phyloP scores from a whole-genome alignment of 37 sponge, comb jelly and placozoan species.

The Corticium candelabrum region DNA sequence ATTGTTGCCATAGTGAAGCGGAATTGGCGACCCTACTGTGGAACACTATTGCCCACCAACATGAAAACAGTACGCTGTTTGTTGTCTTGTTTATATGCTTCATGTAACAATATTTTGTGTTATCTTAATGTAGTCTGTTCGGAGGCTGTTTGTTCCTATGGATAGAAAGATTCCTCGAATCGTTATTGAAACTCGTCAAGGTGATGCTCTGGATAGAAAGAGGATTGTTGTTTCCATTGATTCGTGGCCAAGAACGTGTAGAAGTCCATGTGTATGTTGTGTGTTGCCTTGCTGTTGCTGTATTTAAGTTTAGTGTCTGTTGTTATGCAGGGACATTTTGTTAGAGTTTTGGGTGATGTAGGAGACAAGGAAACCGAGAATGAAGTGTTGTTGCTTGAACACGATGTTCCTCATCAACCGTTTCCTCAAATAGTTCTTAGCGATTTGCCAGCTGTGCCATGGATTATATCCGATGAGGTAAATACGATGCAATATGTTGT shows the following conservation, averaged over 20 bases:
- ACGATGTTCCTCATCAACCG: slow-evolving; percentile 85
- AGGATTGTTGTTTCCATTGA: slow-evolving; percentile 92
- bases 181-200: slow-evolving; percentile 70
- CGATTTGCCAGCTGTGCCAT: slow-evolving; percentile 79
- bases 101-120: neutral
- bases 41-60: slow-evolving; percentile 59
- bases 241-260: slow-evolving; percentile 73
- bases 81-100: neutral
- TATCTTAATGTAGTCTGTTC: slow-evolving; percentile 3
- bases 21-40: slow-evolving; percentile 91
- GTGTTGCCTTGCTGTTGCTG: neutral
- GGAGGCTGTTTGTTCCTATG: slow-evolving; percentile 78
- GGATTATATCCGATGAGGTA: slow-evolving; percentile 72
- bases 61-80: slow-evolving; percentile 9
- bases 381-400: slow-evolving; percentile 88
- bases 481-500: slow-evolving; percentile 8
- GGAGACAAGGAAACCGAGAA: slow-evolving; percentile 94
- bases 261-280: slow-evolving; percentile 42
- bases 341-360: slow-evolving; percentile 64
- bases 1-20: slow-evolving; percentile 90
- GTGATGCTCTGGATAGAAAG: slow-evolving; percentile 48
- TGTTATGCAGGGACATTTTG: slow-evolving; percentile 67
- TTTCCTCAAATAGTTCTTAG: slow-evolving; percentile 72
- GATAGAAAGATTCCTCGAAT: slow-evolving; percentile 73
- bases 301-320: neutral